Percentiles rank a stretch among this genome's conserved stretches.
phyloP scores from a whole-genome alignment of 2,888 invertebrate species.

The Calephelis perditalis region DNA sequence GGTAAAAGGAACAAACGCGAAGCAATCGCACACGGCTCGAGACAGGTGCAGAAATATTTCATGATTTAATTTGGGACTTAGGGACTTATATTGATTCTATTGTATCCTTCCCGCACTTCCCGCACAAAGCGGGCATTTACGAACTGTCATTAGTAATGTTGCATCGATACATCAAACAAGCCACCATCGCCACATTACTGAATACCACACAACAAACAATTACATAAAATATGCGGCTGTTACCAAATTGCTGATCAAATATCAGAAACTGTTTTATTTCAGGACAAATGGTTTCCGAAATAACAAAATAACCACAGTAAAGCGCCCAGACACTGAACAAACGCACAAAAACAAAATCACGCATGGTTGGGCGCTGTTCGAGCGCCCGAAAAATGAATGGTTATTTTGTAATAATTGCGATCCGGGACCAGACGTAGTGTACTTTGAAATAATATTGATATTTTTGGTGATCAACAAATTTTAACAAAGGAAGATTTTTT shows the following conservation, averaged over 20 bases:
- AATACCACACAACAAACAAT: slow-evolving; percentile 31
- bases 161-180: slow-evolving; percentile 31
- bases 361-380: slow-evolving; percentile 61
- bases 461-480: slow-evolving; percentile 21
- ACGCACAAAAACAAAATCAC: slow-evolving; percentile 70
- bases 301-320: slow-evolving; percentile 60
- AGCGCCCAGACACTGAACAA: slow-evolving; percentile 64
- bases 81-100: slow-evolving; percentile 74
- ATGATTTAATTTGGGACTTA: slow-evolving; percentile 77
- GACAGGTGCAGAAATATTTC: slow-evolving; percentile 73
- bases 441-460: slow-evolving; percentile 8
- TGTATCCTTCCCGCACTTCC: slow-evolving; percentile 60
- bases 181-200: slow-evolving; percentile 24
- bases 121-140: slow-evolving; percentile 37
- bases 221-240: slow-evolving; percentile 33
- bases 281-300: slow-evolving; percentile 56
- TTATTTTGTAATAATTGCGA: slow-evolving; percentile 65
- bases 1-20: slow-evolving; percentile 56
- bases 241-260: slow-evolving; percentile 44
- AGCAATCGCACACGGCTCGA: slow-evolving; percentile 49
- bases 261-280: slow-evolving; percentile 54
- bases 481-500: slow-evolving; percentile 6
- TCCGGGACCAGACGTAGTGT: slow-evolving; percentile 37
- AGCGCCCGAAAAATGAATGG: slow-evolving; percentile 64
- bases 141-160: slow-evolving; percentile 32